Percentiles rank a stretch among this genome's conserved stretches.
These are phyloP conservation scores for Enteromius thamalakanensis DNA, from an alignment of 2,797 vertebrate species.

Conservation along the genomic window DNA sequence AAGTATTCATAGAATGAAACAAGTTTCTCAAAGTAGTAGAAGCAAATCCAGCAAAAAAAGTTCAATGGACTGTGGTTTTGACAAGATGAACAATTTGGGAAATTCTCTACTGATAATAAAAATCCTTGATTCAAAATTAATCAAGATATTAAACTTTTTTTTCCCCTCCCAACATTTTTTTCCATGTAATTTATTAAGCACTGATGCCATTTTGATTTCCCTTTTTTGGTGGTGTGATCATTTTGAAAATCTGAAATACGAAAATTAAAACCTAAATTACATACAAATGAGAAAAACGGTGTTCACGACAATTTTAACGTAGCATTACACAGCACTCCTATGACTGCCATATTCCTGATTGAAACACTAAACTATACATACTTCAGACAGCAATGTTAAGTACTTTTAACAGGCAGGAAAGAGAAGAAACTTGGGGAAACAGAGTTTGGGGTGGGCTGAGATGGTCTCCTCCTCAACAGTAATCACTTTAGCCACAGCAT, in stretches of 20 bases:
- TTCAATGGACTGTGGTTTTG: neutral
- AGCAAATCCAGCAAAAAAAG: neutral
- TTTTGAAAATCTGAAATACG: neutral
- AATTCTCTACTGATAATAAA: neutral
- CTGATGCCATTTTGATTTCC: neutral
- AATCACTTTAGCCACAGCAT: constrained; percentile 73
- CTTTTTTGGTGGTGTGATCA: neutral
- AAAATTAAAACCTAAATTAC: neutral
- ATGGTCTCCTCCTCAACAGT: constrained; percentile 62
- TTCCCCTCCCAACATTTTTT: neutral
- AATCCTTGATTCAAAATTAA: too few species aligned
- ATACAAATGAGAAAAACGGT: neutral
- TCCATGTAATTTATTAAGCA: neutral
- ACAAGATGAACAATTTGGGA: neutral
- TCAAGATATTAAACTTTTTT: neutral
- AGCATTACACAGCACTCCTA: neutral
- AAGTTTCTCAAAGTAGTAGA: neutral
- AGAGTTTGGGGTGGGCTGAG: constrained; percentile 40
- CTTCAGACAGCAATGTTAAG: neutral
- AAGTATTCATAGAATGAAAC: neutral
- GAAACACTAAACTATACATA: neutral
- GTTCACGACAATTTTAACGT: too few species aligned
- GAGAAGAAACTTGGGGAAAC: neutral
- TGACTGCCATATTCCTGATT: constrained; percentile 1
- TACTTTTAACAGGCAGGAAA: constrained; percentile 6